Evolutionary conservation across 2,113 vertebrate genomes (phyloP).

Genomic region (zebrafish (Danio rerio)): GRCz12tu NC_133196.1:35946501-35947000

Average conservation of each 20-base stretch:
- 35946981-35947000: no score
- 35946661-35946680: conserved; percentile 18
- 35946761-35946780: conserved; percentile 46
- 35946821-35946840: conserved; percentile 40
- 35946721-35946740: conserved; percentile 47
- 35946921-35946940: not conserved
- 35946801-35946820: conserved; percentile 32
- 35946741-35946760: conserved; percentile 47
- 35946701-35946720: conserved; percentile 55
- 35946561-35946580: conserved; percentile 60
- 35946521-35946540: not conserved
- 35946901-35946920: not conserved
- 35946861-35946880: conserved; percentile 8
- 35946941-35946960: not conserved
- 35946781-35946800: conserved; percentile 47
- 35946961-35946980: not conserved
- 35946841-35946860: conserved; percentile 13
- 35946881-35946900: not conserved
- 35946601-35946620: conserved; percentile 60
- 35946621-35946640: conserved; percentile 43
- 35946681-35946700: conserved; percentile 49
- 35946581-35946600: conserved; percentile 50
- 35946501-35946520: conserved; percentile 15
- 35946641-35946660: conserved; percentile 38
- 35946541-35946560: conserved; percentile 48